Conservation (phyloP, 64 coral and sea anemone species). For the Cladopsammia gracilis region DNA sequence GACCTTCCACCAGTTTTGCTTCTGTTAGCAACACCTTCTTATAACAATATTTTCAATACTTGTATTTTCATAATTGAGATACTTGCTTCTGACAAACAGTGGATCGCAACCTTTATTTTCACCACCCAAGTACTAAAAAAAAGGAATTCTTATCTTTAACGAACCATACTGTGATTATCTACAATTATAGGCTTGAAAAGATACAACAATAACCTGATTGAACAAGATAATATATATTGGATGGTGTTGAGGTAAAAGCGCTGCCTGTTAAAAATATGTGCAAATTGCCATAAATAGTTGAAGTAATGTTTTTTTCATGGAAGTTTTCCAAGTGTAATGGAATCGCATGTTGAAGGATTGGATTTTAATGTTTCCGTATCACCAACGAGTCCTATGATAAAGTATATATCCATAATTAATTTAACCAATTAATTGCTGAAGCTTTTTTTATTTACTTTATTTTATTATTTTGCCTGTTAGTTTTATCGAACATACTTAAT, state of each 20-base stretch:
- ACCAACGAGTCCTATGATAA: neutral
- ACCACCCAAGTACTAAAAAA: neutral
- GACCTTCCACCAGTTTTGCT: too few species aligned
- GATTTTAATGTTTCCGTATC: neutral
- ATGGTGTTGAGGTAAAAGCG: neutral
- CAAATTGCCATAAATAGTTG: too few species aligned
- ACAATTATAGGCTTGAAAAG: neutral
- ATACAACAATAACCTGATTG: neutral
- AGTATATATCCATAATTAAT: neutral
- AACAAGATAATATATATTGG: neutral
- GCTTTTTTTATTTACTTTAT: neutral
- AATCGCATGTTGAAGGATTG: neutral
- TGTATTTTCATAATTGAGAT: too few species aligned
- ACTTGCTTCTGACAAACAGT: too few species aligned
- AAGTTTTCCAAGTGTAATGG: neutral
- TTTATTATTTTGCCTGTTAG: neutral
- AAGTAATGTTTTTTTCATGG: too few species aligned
- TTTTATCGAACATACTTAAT: too few species aligned
- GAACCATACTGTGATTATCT: neutral
- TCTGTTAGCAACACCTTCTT: too few species aligned
- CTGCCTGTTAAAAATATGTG: neutral
- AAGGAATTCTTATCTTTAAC: neutral
- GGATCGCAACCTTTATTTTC: too few species aligned
- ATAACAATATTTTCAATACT: too few species aligned
- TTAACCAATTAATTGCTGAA: neutral